A percentile compares a stretch with the other conserved stretches of the same genome.
phyloP scores from a whole-genome alignment of 2,113 vertebrate species.

The Barnardius zonarius region DNA sequence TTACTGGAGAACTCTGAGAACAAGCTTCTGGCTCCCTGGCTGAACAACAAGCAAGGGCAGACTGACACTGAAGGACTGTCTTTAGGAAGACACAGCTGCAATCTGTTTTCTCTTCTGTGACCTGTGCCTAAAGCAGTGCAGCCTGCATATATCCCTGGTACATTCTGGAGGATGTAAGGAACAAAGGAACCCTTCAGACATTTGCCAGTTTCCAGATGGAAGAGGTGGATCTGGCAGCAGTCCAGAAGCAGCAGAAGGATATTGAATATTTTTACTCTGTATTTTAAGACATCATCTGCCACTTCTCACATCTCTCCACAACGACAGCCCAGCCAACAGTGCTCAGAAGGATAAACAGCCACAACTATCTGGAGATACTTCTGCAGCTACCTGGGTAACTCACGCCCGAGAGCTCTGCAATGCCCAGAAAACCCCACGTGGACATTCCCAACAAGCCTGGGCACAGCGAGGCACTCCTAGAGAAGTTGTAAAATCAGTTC shows the following conservation, averaged over 20 bases:
- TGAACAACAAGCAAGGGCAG: no score
- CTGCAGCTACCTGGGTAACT: background rate
- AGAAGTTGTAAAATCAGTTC: background rate
- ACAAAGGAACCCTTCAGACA: background rate
- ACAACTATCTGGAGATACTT: background rate
- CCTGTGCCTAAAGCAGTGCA: background rate
- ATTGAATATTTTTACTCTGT: background rate
- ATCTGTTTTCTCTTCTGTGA: no score
- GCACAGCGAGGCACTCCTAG: background rate
- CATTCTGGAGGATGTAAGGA: background rate
- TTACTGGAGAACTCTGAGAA: background rate
- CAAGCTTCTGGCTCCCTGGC: background rate
- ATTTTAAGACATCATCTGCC: constrained; percentile 46
- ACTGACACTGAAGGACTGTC: fast-evolving
- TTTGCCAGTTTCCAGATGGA: background rate
- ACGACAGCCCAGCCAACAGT: background rate
- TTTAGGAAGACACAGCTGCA: background rate
- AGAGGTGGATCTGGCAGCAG: background rate
- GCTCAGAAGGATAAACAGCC: fast-evolving
- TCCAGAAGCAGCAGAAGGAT: constrained; percentile 21
- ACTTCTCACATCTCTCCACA: background rate
- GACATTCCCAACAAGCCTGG: background rate
- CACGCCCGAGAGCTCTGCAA: background rate
- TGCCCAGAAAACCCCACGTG: fast-evolving
- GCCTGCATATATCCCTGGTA: fast-evolving